Base-by-base conservation (phyloP, 2,888 invertebrate species). In the Saturnia japonica region DNA sequence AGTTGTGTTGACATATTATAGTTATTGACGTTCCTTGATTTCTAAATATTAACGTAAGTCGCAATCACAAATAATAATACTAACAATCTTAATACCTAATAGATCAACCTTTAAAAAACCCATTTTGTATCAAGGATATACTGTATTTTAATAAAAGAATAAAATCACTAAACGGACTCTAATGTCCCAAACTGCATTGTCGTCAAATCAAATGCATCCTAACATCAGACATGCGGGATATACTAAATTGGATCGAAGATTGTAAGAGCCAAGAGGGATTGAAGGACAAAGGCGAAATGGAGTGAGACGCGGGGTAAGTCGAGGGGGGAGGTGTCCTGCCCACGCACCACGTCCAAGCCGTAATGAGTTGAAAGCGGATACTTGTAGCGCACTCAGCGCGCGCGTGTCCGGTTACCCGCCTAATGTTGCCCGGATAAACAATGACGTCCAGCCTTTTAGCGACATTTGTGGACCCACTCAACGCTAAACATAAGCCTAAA, bases 311-410 rank as follows among this genome's bases (percentile, higher is more conserved):
- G 80, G 83, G 57, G 25, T n/a, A 25, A n/a, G 57, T 16, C 22
- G 43, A 51, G 47, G 19, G 19, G 79, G 84, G 82, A 79, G 81
- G 78, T 76, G 79, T 76, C 74, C 81, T 77, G 85, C 91, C 92
- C 91, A 93, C 93, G 93, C 91, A 92, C 92, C 91, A 92, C 93
- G 93, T 93, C 92, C 92, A 89, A 88, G 82, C 91, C 88, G 91
- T 94, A 94, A 94, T 94, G 93, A 94, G 93, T 94, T 94, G 93
- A 94, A 94, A 94, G 93, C 93, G 92, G 93, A 94, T 94, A 94
- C 93, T 93, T 94, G 93, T 94, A 94, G 91, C 93, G 93, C 93
- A 93, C 93, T 94, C 93, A 93, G 90, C 85, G 86, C 90, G 93
- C 88, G 91, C 93, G 93, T 94, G 93, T 94, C 93, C 93, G 93